These are phyloP conservation scores for Etheostoma perlongum DNA, from an alignment of 2,797 vertebrate species.

Conservation along the genomic window DNA sequence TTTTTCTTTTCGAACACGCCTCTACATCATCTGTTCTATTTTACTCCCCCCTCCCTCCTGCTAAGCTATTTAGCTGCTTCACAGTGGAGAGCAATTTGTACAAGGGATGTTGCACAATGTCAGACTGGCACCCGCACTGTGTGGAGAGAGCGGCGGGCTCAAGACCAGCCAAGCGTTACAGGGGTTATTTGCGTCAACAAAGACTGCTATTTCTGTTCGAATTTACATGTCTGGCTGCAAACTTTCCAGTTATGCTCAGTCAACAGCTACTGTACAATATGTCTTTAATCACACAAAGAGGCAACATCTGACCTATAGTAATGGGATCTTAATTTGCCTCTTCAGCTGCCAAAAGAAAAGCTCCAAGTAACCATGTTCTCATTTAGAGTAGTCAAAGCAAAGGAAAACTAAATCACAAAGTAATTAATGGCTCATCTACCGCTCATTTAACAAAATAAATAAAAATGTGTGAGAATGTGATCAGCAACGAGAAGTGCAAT, in stretches of 20 bases:
- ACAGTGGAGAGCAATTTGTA: slow-evolving; percentile 3
- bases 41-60: not conserved
- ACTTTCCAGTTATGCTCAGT: slow-evolving; percentile 4
- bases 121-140: not conserved
- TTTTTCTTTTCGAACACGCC: not conserved
- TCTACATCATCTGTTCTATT: not conserved
- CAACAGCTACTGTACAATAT: not conserved
- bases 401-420: not conserved
- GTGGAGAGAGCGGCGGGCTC: slow-evolving; percentile 9
- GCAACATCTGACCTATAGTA: not conserved
- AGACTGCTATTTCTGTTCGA: slow-evolving; percentile 11
- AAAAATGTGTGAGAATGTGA: not conserved
- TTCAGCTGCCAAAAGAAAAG: not conserved
- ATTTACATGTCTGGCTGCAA: slow-evolving; percentile 6
- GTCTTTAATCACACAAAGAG: not conserved
- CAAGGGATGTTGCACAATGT: slow-evolving; percentile 19
- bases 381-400: not conserved
- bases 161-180: slow-evolving; percentile 19
- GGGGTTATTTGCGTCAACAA: slow-evolving; percentile 36
- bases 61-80: slow-evolving; percentile 6
- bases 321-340: not conserved
- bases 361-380: not conserved
- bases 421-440: not conserved
- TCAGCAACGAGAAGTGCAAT: not conserved
- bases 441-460: not conserved